Percentiles rank a stretch among this genome's conserved stretches.
phyloP scores from a whole-genome alignment of 2,888 invertebrate species.

The Brachynemurus nebulosus region DNA sequence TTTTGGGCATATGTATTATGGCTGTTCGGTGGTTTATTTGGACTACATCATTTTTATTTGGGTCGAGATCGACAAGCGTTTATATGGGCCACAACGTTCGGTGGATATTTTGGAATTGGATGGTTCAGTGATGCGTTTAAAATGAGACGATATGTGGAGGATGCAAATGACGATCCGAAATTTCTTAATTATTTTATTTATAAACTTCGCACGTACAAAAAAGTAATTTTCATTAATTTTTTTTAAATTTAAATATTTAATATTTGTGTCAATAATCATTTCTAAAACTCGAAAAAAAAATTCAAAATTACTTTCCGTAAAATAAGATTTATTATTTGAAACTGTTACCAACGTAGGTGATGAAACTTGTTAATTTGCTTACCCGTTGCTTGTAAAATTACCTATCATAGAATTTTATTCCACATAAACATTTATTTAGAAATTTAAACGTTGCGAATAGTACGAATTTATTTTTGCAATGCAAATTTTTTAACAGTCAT shows the following conservation, averaged over 20 bases:
- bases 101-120: slow-evolving; percentile 72
- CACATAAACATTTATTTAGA: too few relatives aligned
- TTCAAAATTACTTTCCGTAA: too few relatives aligned
- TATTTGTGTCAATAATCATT: too few relatives aligned
- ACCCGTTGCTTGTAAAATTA: too few relatives aligned
- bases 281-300: too few relatives aligned
- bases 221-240: slow-evolving; percentile 35
- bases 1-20: slow-evolving; percentile 68
- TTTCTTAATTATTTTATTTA: slow-evolving; percentile 48
- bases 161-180: slow-evolving; percentile 60
- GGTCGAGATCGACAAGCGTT: slow-evolving; percentile 81
- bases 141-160: slow-evolving; percentile 73
- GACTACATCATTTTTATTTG: slow-evolving; percentile 84
- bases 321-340: too few relatives aligned
- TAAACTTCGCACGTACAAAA: slow-evolving; percentile 45
- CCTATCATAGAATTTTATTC: too few relatives aligned
- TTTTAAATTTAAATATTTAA: neutral
- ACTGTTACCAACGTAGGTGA: too few relatives aligned
- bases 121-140: slow-evolving; percentile 76
- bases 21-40: slow-evolving; percentile 78
- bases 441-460: too few relatives aligned
- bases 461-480: too few relatives aligned
- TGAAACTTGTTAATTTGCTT: too few relatives aligned
- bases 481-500: too few relatives aligned
- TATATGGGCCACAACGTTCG: slow-evolving; percentile 76